Base-by-base conservation (phyloP, 2,113 vertebrate species). In the Hypanus sabinus region DNA sequence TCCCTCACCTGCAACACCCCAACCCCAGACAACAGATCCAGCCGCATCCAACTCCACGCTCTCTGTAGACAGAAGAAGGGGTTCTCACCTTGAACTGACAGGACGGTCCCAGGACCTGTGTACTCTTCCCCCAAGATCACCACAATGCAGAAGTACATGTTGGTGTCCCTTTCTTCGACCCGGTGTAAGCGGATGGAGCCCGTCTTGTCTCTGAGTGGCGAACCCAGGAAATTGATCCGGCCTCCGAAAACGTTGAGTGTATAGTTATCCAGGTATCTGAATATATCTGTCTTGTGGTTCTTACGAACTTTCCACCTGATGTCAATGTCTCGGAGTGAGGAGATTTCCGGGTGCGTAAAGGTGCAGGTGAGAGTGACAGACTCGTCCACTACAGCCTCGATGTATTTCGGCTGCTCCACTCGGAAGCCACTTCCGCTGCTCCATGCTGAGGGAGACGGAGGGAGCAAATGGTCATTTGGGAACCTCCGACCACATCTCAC, bases 101-200 rank as follows among this genome's bases (percentile, higher is more conserved):
- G 46, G 46, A 46, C 46, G 46, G 46, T 46, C 46, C 46, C 46
- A 46, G 46, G 46, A 46, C 46, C 46, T 46, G 46, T 46, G 46
- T 46, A 46, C 46, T 46, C 46, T 46, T 46, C 46, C 46, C 46
- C 1, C 46, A 46, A 46, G 46, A 46, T 46, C 46, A 46, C 46
- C 46, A 46, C 36, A 7, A 93, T 65, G 30, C 95, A 95, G 94
- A 94, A 94, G 22, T 94, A 94, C 7, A 90, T 27, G 0, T 38
- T 38, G 22, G 85, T 7, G 62, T 95, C 95, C 0, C 38, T 33
- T 36, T 12, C 62, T 11, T 11, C 33, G 22, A 95, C 60, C 0
- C 12, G 5, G 2, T 4, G 10, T n/a, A 95, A 94, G 22, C 36
- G 93, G 79, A 95, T 88, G 0, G 95, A 93, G 0, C 88, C 94